phyloP scores from a whole-genome alignment of 2,888 invertebrate genomes.

The Hymenopus coronatus region DNA sequence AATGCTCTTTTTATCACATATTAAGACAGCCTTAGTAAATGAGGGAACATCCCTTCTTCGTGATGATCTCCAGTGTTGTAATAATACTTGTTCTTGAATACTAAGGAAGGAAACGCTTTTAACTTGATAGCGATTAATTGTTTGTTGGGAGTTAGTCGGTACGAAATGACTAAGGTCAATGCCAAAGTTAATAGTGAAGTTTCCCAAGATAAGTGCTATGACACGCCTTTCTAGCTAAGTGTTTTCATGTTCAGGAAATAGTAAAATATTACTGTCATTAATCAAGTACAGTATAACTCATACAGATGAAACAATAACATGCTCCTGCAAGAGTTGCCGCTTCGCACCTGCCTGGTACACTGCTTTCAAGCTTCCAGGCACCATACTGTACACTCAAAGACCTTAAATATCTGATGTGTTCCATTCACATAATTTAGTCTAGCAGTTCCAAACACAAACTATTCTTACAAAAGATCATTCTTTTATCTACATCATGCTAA shows the following conservation, averaged over 20 bases:
- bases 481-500: too few species aligned
- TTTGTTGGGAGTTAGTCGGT: not conserved
- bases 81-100: not conserved
- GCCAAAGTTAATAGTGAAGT: not conserved
- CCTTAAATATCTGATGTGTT: too few species aligned
- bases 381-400: too few species aligned
- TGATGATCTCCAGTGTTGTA: not conserved
- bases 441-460: too few species aligned
- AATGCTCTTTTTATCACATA: not conserved
- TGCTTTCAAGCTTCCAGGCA: too few species aligned
- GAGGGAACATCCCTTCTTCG: not conserved
- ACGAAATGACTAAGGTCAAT: not conserved
- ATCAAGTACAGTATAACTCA: not conserved
- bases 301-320: not conserved
- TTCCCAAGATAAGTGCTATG: not conserved
- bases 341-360: not conserved
- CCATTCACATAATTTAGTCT: too few species aligned
- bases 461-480: too few species aligned
- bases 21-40: not conserved
- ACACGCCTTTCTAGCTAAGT: not conserved
- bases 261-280: not conserved
- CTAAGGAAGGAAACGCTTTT: not conserved
- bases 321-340: not conserved
- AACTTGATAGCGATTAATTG: not conserved
- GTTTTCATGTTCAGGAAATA: not conserved